A percentile compares a stretch with the other conserved stretches of the same genome.
phyloP scores from a whole-genome alignment of 2,797 vertebrate genomes.

The Propithecus perrieri region DNA sequence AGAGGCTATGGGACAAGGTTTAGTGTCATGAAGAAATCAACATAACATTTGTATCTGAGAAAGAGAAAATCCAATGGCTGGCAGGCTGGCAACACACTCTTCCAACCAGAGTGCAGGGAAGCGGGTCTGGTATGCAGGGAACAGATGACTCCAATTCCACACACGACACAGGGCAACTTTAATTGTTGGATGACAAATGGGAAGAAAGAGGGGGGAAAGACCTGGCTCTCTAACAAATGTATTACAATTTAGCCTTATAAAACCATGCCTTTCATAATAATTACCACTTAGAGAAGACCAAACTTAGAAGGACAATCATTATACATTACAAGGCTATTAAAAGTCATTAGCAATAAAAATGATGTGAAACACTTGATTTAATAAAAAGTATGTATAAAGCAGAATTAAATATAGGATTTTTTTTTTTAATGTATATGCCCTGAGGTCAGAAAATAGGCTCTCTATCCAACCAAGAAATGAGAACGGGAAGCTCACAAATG shows the following conservation, averaged over 20 bases:
- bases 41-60: not conserved
- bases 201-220: not conserved
- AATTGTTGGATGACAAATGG: not conserved
- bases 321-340: not conserved
- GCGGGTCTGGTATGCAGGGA: rapidly evolving
- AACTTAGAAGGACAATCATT: not conserved
- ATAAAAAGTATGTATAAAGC: not conserved
- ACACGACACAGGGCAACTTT: not conserved
- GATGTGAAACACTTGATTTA: not conserved
- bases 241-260: not conserved
- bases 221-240: not conserved
- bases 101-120: not conserved
- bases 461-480: not conserved
- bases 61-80: not conserved
- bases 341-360: not conserved
- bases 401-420: not conserved
- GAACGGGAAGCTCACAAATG: not conserved
- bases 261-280: not conserved
- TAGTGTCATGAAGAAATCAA: not conserved
- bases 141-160: not conserved
- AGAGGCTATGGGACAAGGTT: not conserved
- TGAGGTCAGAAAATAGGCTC: not conserved
- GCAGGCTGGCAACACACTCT: not conserved
- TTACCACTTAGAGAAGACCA: not conserved
- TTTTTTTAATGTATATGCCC: not conserved